Conservation (phyloP, 2,113 vertebrate species). For the Plotosus lineatus region DNA sequence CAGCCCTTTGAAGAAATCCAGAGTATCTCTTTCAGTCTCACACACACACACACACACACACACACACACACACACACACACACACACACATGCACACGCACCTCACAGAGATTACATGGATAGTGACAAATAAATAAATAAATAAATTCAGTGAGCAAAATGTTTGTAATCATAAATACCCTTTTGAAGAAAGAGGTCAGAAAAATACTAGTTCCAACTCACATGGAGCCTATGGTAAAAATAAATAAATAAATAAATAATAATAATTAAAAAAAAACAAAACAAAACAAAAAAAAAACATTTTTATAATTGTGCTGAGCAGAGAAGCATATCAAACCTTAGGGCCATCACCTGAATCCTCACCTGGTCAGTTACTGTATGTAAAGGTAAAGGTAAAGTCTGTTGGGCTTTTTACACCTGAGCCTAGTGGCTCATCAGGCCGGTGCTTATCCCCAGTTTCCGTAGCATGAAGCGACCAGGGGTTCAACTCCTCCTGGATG, state of each 20-base stretch:
- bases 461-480: no score
- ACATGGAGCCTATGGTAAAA: background rate
- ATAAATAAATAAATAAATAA: no score
- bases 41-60: background rate
- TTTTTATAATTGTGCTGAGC: background rate
- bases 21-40: no score
- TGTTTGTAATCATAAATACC: background rate
- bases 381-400: no score
- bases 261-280: no score
- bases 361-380: no score
- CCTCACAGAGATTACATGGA: background rate
- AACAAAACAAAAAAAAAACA: no score
- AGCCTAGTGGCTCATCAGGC: no score
- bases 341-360: background rate
- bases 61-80: background rate
- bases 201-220: background rate
- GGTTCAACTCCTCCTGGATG: no score
- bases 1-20: no score
- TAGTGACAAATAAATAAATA: background rate
- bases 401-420: no score
- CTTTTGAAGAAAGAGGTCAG: background rate
- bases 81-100: background rate
- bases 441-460: no score
- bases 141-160: background rate
- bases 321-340: background rate